These are phyloP conservation scores for Busseola fusca DNA, from an alignment of 2,888 invertebrate genomes.

Conservation along the genomic window DNA sequence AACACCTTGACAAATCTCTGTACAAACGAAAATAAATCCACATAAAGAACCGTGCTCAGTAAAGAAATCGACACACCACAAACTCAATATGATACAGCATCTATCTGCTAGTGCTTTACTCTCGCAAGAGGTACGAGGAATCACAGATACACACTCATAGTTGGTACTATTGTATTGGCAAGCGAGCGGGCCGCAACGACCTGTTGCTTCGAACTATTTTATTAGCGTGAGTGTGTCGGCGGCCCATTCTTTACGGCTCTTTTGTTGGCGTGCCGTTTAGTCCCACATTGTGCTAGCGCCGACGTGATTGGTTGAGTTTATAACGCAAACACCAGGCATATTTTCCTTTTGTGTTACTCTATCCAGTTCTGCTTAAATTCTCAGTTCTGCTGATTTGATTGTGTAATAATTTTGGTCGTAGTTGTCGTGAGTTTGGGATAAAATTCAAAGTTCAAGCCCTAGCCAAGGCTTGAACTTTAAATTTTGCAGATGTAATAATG, in stretches of 20 bases:
- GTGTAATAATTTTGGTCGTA: conserved; percentile 52
- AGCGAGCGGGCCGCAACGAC: conserved; percentile 75
- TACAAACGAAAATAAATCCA: conserved; percentile 37
- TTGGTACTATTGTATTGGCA: conserved; percentile 80
- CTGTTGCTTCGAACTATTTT: conserved; percentile 88
- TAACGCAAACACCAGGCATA: conserved; percentile 80
- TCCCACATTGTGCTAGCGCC: conserved; percentile 78
- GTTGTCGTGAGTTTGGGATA: conserved; percentile 50
- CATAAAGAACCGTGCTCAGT: conserved; percentile 14
- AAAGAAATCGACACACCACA: conserved; percentile 42
- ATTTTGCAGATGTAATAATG: conserved; percentile 45
- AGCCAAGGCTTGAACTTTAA: no score
- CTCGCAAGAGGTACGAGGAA: conserved; percentile 67
- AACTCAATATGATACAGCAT: conserved; percentile 54
- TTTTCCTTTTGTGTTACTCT: conserved; percentile 73
- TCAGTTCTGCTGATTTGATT: conserved; percentile 51
- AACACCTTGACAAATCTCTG: conserved; percentile 32
- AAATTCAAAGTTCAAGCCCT: conserved; percentile 50
- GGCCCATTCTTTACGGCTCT: conserved; percentile 87
- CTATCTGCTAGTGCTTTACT: conserved; percentile 44
- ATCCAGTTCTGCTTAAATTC: conserved; percentile 48
- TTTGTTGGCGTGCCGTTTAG: conserved; percentile 86
- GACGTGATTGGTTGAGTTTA: conserved; percentile 84
- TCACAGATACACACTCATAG: conserved; percentile 72
- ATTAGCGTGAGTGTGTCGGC: conserved; percentile 86